Percentiles rank a stretch among this genome's conserved stretches.
These are phyloP conservation scores for Garrulus glandarius DNA, from an alignment of 2,797 vertebrate species.

Conservation along the genomic window DNA sequence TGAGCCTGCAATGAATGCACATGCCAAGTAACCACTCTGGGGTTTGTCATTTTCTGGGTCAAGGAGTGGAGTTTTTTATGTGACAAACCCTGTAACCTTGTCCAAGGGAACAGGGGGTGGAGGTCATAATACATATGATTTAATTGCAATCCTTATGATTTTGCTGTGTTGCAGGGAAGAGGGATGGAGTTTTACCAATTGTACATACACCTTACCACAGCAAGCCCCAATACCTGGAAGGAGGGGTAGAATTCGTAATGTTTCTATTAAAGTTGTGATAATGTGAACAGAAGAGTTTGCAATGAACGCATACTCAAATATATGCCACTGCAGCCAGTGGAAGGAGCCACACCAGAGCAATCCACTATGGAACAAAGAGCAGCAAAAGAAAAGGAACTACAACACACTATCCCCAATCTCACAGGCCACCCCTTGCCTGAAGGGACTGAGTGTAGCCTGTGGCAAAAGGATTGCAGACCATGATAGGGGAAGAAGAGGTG, in stretches of 20 bases:
- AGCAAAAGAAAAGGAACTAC: neutral
- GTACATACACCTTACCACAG: neutral
- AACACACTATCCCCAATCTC: neutral
- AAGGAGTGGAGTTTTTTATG: neutral
- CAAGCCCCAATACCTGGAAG: neutral
- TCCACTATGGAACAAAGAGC: neutral
- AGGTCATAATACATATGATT: neutral
- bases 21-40: rapidly evolving
- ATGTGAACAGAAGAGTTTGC: neutral
- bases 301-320: neutral
- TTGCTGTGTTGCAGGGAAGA: neutral
- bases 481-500: neutral
- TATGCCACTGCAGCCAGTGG: neutral
- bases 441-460: neutral
- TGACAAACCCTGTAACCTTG: neutral
- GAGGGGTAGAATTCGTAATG: neutral
- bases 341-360: neutral
- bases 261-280: neutral
- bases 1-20: neutral
- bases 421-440: neutral
- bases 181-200: neutral
- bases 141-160: neutral
- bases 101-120: neutral
- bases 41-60: neutral
- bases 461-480: rapidly evolving